phyloP scores from a whole-genome alignment of 2,797 vertebrate genomes.

The Chaunax sp. region DNA sequence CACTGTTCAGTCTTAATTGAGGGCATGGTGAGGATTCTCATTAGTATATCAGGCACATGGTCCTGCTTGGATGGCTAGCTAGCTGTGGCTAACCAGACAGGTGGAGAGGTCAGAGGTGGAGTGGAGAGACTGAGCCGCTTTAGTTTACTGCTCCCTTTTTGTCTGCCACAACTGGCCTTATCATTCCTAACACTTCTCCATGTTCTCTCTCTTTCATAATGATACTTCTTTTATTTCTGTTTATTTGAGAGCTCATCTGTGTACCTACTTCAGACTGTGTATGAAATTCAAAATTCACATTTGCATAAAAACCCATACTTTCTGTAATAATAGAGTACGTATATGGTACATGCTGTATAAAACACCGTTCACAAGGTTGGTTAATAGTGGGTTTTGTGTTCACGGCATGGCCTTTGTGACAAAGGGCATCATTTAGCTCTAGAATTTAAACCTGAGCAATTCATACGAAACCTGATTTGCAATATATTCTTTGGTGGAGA shows the following conservation, averaged over 20 bases:
- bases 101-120: conserved; percentile 63
- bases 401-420: background rate
- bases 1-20: conserved; percentile 61
- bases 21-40: conserved; percentile 59
- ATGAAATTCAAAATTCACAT: conserved; percentile 27
- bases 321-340: background rate
- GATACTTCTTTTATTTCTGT: background rate
- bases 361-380: background rate
- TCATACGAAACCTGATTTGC: too few species aligned
- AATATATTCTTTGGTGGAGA: background rate
- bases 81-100: conserved; percentile 62
- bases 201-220: background rate
- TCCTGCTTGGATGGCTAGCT: conserved; percentile 50
- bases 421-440: background rate
- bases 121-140: conserved; percentile 43
- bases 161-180: conserved; percentile 7
- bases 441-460: background rate
- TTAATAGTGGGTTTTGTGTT: conserved; percentile 2
- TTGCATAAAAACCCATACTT: conserved; percentile 1
- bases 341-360: background rate
- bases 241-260: conserved; percentile 50
- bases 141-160: conserved; percentile 20
- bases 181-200: conserved; percentile 4
- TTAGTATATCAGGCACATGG: conserved; percentile 70
- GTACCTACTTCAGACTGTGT: conserved; percentile 1